Base-by-base conservation (phyloP, 1,140 invertebrate species). In the Adelges cooleyi region DNA sequence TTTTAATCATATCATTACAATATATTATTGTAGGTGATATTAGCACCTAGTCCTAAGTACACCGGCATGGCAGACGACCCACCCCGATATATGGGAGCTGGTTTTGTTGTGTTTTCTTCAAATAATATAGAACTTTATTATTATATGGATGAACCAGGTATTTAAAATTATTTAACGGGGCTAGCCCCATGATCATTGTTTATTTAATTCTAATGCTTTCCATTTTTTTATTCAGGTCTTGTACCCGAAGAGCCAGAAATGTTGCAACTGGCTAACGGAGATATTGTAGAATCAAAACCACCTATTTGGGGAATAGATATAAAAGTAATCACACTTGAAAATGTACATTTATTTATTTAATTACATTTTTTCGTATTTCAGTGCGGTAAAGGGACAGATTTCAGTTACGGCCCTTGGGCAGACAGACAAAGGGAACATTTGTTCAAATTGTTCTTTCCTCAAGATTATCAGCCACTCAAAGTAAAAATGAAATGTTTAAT, bases 361-460 rank as follows among this genome's bases (percentile, higher is more conserved):
- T 20, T 18, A 40, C 4, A 40, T 8, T 6, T 17, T 69, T 69
- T 40, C 59, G 15, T 59, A 54, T 67, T 71, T 40, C 66, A 78
- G 75, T 97, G 93, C 79, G 90, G 93, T 2, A 95, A 96, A 79
- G 93, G 87, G 22, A 98, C 95, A 42, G 92, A 98, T 73, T 93
- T 98, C 70, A 95, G 92, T 75, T 98, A 97, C 72, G 95, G 95
- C 2, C 95, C 96, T 4, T 99, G 95, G 95, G 94, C 93, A 6
- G 95, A 98, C 75, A 80, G 94, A 44, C 95, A 98, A 75, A 80
- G 95, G 66, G 94, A 97, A 75, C 85, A 94, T 76, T 76, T 98
- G 17, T 98, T 92, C 75, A 93, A 87, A 77, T 96, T 98, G 74
- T 99, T 99, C 74, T 97, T 91, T 74, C 95, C 95, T 3, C 86